These are phyloP conservation scores for Silvanus unidentatus DNA, from an alignment of 2,888 invertebrate genomes.

Conservation along the genomic window DNA sequence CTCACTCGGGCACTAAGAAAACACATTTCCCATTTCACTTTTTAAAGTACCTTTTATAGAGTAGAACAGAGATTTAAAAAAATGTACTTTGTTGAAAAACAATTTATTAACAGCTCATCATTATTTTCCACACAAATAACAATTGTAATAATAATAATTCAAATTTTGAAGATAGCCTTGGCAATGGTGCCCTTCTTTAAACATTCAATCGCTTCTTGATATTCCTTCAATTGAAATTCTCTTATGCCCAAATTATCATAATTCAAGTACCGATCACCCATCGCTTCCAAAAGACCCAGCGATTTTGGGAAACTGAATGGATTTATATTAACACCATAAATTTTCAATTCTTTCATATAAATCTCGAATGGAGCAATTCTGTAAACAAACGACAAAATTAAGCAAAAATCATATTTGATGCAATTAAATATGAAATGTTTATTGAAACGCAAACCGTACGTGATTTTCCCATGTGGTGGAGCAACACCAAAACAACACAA, in stretches of 20 bases:
- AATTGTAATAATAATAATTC: too few relatives aligned
- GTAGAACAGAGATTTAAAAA: too few relatives aligned
- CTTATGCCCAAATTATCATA: slow-evolving; percentile 57
- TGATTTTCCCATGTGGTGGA: slow-evolving; percentile 48
- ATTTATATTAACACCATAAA: slow-evolving; percentile 63
- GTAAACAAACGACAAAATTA: background rate
- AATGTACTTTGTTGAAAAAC: too few relatives aligned
- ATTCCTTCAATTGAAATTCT: slow-evolving; percentile 51
- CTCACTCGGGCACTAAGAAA: too few relatives aligned
- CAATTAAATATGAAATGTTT: slow-evolving; percentile 2
- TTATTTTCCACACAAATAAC: too few relatives aligned
- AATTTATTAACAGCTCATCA: too few relatives aligned
- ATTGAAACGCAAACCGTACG: too few relatives aligned
- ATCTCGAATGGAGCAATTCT: slow-evolving; percentile 54
- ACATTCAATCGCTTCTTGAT: slow-evolving; percentile 50
- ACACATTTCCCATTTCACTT: too few relatives aligned
- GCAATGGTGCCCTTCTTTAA: slow-evolving; percentile 54
- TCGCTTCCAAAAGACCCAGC: slow-evolving; percentile 56
- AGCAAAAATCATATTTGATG: background rate
- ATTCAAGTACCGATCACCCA: slow-evolving; percentile 54
- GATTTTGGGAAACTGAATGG: slow-evolving; percentile 63
- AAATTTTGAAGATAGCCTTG: slow-evolving; percentile 56
- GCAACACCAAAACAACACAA: slow-evolving; percentile 67
- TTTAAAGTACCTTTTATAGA: too few relatives aligned
- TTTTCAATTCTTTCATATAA: slow-evolving; percentile 58